Evolutionary conservation across 1,140 invertebrate genomes (phyloP), one percentile per base, ranked within the genome.

Genomic region (Paraescarpia echinospica): DNA sequence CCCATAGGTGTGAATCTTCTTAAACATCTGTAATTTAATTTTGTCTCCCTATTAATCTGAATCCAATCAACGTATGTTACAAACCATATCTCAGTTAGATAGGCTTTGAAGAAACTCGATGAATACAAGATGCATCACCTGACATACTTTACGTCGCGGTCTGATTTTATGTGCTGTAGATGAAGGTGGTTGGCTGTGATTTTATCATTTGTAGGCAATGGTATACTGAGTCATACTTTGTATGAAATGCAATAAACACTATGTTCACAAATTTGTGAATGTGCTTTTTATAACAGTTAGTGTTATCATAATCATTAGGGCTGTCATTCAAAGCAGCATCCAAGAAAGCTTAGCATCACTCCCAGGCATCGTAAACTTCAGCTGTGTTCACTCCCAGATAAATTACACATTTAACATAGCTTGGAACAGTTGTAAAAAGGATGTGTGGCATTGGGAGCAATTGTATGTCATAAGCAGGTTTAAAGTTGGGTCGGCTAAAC

Each of bases 201-300:
- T 77, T 77, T 77, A 77, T 77, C 59, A 77, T 77, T 77, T 77
- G 59, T 77, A 77, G 59, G 4, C 59, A 77, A 77, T 77, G 8
- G 14, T 22, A 77, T 5, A 77, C 22, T 31, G 59, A 77, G 59
- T 2, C 59, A 77, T 77, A 77, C 27, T 77, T 77, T 77, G 59
- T 77, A 77, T 77, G 59, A 77, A 77, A 77, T 77, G 59, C 59
- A 77, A 77, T 77, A 77, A 77, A 77, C 59, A 77, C 59, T 77
- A 77, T 77, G 59, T 77, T 77, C 59, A 77, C 59, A 77, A 77
- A 77, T 22, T 77, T 77, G 59, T 77, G 59, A 77, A 77, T 77
- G 59, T 77, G 59, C 59, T 77, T 77, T 27, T 77, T 77, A 2
- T 31, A 77, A 5, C 27, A 77, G 14, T 77, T 77, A 77, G 59